Conservation (phyloP, 2,888 invertebrate species). For the Sialis lutaria region DNA sequence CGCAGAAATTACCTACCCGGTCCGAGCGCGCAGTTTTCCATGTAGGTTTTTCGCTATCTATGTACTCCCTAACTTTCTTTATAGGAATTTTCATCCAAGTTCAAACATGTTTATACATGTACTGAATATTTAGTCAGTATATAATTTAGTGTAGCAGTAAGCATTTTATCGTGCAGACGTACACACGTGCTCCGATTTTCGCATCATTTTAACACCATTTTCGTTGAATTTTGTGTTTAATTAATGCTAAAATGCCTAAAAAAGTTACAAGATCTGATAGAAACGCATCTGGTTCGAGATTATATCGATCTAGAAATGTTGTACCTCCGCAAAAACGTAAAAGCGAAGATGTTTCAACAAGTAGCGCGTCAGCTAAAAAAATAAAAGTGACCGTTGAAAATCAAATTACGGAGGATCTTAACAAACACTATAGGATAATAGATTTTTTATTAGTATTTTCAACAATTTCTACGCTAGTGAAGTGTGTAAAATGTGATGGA, state of each 20-base stretch:
- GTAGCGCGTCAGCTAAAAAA: constrained; percentile 11
- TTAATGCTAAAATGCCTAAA: constrained; percentile 11
- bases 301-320: constrained; percentile 11
- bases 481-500: constrained; percentile 9
- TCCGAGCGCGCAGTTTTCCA: too few species aligned
- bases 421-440: constrained; percentile 10
- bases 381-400: constrained; percentile 10
- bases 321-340: constrained; percentile 9
- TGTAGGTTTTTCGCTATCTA: too few species aligned
- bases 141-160: constrained; percentile 10
- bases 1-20: too few species aligned
- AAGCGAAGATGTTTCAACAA: constrained; percentile 10
- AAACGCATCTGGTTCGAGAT: constrained; percentile 10
- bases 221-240: constrained; percentile 10
- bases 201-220: constrained; percentile 11
- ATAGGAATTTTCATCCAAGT: too few species aligned
- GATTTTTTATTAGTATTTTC: constrained; percentile 11
- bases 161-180: constrained; percentile 10
- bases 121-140: neutral
- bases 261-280: constrained; percentile 11
- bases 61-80: too few species aligned
- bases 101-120: neutral
- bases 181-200: constrained; percentile 10
- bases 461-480: constrained; percentile 11
- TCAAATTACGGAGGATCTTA: constrained; percentile 9